Percentiles rank a stretch among this genome's conserved stretches.
Evolutionary conservation across 1,140 invertebrate species (phyloP).

Genomic region (Batillaria attramentaria): DNA sequence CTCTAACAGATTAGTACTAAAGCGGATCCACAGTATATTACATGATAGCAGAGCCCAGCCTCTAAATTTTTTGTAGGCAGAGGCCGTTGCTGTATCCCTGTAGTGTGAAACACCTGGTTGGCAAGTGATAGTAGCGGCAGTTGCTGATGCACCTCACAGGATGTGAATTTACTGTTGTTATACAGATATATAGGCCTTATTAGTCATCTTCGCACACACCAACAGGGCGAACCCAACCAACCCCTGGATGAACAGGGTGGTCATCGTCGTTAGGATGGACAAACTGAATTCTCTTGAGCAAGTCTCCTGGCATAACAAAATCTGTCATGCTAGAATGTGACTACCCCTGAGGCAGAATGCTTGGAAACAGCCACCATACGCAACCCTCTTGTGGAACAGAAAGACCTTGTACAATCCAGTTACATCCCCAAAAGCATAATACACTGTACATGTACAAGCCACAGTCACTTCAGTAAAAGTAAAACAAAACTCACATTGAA

Average conservation of each 20-base stretch:
- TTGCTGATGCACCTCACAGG: not conserved
- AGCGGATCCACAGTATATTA: not conserved
- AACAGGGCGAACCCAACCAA: no score
- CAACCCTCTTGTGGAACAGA: not conserved
- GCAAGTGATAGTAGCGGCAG: not conserved
- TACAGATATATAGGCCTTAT: no score
- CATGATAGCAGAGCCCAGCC: not conserved
- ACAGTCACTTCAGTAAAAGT: not conserved
- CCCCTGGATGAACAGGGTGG: no score
- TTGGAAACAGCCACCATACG: not conserved
- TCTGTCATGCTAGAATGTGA: no score
- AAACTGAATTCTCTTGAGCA: no score
- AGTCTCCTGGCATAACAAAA: no score
- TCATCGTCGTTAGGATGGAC: no score
- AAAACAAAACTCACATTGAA: conserved; percentile 79
- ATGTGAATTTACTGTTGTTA: no score
- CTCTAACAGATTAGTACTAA: not conserved
- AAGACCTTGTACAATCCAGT: not conserved
- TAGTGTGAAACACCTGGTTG: not conserved
- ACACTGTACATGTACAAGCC: not conserved
- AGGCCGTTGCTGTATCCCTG: not conserved
- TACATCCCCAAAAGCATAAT: not conserved
- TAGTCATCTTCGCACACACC: no score
- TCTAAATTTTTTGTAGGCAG: not conserved
- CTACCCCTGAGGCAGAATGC: no score